Conservation (phyloP, 2,113 vertebrate species). For the Phoxinus phoxinus region DNA sequence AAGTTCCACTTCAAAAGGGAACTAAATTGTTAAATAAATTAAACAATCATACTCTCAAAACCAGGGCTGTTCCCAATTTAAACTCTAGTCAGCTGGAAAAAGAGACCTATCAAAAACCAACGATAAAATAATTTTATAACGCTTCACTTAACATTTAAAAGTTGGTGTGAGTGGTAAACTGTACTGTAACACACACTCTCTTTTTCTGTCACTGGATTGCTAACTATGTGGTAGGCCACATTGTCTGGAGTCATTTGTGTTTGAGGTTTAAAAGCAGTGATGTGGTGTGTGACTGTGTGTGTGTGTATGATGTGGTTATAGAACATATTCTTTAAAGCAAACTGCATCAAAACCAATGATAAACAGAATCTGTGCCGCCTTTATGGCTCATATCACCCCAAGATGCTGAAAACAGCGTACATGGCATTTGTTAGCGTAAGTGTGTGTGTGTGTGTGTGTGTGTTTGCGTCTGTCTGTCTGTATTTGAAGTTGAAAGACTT, state of each 20-base stretch:
- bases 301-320: conserved; percentile 35
- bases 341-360: conserved; percentile 37
- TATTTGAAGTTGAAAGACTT: conserved; percentile 44
- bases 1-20: too few species aligned
- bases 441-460: not conserved
- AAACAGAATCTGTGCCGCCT: conserved; percentile 23
- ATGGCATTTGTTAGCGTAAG: conserved; percentile 13
- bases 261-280: conserved; percentile 32
- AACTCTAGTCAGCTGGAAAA: conserved; percentile 21
- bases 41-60: not conserved
- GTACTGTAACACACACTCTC: not conserved
- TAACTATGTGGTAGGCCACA: conserved; percentile 46
- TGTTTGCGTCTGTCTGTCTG: conserved; percentile 1
- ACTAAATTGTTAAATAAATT: conserved; percentile 2
- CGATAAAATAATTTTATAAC: conserved; percentile 10
- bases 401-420: conserved; percentile 11
- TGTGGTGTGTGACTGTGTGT: conserved; percentile 27
- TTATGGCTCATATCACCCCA: conserved; percentile 6
- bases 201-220: conserved; percentile 16
- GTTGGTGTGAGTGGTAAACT: not conserved
- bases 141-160: conserved; percentile 6
- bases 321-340: conserved; percentile 35
- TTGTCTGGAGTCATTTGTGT: conserved; percentile 46
- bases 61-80: not conserved
- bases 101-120: not conserved